Conservation (phyloP, 2,888 invertebrate species). For the Stenolophus ochropezus region DNA sequence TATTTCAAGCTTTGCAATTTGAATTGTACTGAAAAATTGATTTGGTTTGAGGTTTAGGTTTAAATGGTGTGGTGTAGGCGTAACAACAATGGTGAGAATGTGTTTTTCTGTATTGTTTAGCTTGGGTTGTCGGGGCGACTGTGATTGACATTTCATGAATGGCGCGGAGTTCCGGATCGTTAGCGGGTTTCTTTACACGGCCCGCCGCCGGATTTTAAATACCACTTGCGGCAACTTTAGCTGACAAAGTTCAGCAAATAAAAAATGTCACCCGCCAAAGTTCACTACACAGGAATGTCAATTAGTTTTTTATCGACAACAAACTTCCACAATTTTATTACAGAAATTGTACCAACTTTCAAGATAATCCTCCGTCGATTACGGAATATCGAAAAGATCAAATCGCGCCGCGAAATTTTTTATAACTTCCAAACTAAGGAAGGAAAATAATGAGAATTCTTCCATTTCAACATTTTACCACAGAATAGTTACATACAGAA, state of each 20-base stretch:
- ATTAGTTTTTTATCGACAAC: constrained; percentile 28
- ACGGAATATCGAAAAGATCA: background rate
- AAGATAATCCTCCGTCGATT: constrained; percentile 1
- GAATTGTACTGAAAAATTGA: too few species aligned
- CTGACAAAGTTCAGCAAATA: constrained; percentile 43
- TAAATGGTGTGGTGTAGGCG: too few species aligned
- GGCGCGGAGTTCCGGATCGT: constrained; percentile 28
- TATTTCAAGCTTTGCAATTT: too few species aligned
- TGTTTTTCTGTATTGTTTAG: too few species aligned
- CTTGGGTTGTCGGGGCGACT: too few species aligned
- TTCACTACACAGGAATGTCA: constrained; percentile 37
- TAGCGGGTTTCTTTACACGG: constrained; percentile 35
- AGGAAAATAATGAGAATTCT: too few species aligned
- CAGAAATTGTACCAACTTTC: background rate
- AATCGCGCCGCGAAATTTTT: background rate
- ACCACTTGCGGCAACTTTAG: constrained; percentile 30
- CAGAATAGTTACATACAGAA: too few species aligned
- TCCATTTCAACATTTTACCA: too few species aligned
- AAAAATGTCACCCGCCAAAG: constrained; percentile 39
- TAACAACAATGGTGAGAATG: too few species aligned
- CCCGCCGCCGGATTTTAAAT: background rate
- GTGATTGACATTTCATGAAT: constrained; percentile 38
- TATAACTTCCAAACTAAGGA: too few species aligned
- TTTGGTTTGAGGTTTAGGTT: too few species aligned
- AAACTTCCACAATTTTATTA: constrained; percentile 35